Conservation (phyloP, 2,797 vertebrate genomes). For the Pelobates cultripes region DNA sequence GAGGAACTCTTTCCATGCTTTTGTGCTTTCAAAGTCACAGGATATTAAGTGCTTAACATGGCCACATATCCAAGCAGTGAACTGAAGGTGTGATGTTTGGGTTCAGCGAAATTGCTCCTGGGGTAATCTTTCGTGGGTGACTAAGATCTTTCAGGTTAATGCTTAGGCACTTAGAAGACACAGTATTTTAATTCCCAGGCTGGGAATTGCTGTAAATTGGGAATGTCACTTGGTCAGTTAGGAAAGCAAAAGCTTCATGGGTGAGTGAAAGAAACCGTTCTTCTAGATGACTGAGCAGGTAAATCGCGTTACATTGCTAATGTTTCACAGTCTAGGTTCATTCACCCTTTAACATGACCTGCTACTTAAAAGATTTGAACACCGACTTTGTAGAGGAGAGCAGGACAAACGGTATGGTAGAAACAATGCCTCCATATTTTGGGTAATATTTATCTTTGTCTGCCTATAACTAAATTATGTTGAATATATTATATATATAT, state of each 20-base stretch:
- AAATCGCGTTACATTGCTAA: constrained; percentile 38
- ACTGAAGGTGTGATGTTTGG: constrained; percentile 48
- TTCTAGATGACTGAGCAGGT: constrained; percentile 40
- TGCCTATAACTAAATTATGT: no score
- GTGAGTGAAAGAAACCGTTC: constrained; percentile 32
- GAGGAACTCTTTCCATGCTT: not conserved
- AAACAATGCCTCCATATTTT: no score
- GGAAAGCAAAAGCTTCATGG: constrained; percentile 22
- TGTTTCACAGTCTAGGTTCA: constrained; percentile 24
- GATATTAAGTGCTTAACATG: constrained; percentile 34
- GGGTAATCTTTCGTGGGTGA: constrained; percentile 38
- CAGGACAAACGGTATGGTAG: not conserved
- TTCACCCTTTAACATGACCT: constrained; percentile 44
- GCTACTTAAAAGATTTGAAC: constrained; percentile 36
- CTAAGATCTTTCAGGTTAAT: constrained; percentile 30
- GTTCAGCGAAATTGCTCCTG: constrained; percentile 38
- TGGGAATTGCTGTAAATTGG: constrained; percentile 15
- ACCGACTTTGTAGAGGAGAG: not conserved
- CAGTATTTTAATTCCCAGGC: constrained; percentile 26
- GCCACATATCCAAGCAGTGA: constrained; percentile 49
- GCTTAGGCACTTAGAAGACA: constrained; percentile 13
- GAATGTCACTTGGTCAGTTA: constrained; percentile 35
- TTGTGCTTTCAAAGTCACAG: not conserved
- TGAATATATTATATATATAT: no score
- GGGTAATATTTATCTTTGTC: no score